Evolutionary conservation across 2,888 invertebrate genomes (phyloP).

Genomic region (Habroteleia sp.): DNA sequence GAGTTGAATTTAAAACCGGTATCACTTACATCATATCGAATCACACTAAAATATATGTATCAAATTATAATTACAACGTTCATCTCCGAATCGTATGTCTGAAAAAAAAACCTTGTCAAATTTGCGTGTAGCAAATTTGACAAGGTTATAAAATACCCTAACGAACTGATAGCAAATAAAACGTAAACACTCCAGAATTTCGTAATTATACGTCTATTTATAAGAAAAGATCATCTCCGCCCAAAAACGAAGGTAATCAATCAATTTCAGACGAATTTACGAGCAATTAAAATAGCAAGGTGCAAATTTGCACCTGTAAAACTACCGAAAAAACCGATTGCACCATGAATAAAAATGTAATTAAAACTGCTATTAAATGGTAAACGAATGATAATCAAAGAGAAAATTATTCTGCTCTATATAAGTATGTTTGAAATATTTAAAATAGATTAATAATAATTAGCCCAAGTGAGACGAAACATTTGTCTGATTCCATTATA

Average conservation of each 20-base stretch:
- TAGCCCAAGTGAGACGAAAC: too few relatives aligned
- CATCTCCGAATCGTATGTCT: not conserved
- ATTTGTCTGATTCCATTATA: too few relatives aligned
- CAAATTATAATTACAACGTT: constrained; percentile 16
- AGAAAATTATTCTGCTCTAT: too few relatives aligned
- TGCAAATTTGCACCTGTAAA: constrained; percentile 35
- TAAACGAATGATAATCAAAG: too few relatives aligned
- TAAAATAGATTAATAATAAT: too few relatives aligned
- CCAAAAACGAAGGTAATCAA: constrained; percentile 18
- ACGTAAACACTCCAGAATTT: constrained; percentile 2
- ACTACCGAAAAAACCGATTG: constrained; percentile 1
- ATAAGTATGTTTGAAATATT: too few relatives aligned
- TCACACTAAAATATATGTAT: constrained; percentile 2
- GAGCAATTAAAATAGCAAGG: constrained; percentile 21
- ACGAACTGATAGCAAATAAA: constrained; percentile 6
- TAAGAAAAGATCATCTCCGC: constrained; percentile 7
- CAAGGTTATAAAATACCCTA: not conserved
- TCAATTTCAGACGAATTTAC: constrained; percentile 14
- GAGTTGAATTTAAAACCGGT: constrained; percentile 5
- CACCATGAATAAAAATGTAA: not conserved
- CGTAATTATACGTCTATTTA: constrained; percentile 20
- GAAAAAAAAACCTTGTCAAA: too few relatives aligned
- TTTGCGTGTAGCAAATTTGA: too few relatives aligned
- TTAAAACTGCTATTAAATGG: not conserved
- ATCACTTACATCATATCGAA: constrained; percentile 1